Percentiles rank a stretch among this genome's conserved stretches.
phyloP scores from a whole-genome alignment of 1,140 invertebrate species.

The Ostrea denselamellosa region DNA sequence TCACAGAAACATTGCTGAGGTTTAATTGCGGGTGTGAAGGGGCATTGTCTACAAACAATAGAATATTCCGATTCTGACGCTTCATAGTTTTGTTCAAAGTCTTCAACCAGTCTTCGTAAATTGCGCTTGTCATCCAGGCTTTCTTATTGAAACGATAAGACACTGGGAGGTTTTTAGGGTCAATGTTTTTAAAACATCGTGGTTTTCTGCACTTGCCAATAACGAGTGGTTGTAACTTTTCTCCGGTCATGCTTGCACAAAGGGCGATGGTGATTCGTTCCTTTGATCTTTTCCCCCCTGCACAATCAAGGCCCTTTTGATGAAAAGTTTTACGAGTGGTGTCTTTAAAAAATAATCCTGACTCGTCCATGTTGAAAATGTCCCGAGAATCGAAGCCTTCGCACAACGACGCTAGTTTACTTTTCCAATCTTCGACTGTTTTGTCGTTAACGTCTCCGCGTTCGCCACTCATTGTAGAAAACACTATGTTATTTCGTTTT shows the following conservation, averaged over 20 bases:
- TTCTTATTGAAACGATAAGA: slow-evolving; percentile 59
- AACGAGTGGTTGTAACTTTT: slow-evolving; percentile 45
- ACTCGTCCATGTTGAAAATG: slow-evolving; percentile 62
- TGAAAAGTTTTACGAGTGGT: slow-evolving; percentile 51
- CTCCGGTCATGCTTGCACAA: slow-evolving; percentile 38
- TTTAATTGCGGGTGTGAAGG: slow-evolving; percentile 55
- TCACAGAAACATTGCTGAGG: slow-evolving; percentile 53
- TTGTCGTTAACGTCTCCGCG: no score
- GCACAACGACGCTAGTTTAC: no score
- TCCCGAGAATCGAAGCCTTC: no score
- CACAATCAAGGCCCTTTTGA: slow-evolving; percentile 46
- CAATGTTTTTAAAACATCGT: slow-evolving; percentile 34
- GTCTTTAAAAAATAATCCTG: slow-evolving; percentile 57
- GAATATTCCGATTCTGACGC: slow-evolving; percentile 51
- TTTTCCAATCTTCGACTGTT: no score
- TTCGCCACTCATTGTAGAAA: no score
- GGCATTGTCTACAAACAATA: slow-evolving; percentile 66
- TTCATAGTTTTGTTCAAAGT: slow-evolving; percentile 59
- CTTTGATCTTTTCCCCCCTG: slow-evolving; percentile 58
- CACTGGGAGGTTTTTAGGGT: slow-evolving; percentile 42
- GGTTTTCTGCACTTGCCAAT: slow-evolving; percentile 46
- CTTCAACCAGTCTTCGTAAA: slow-evolving; percentile 69
- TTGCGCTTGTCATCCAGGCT: slow-evolving; percentile 79
- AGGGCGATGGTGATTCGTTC: slow-evolving; percentile 57
- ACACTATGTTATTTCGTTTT: no score